Evolutionary conservation across 2,113 vertebrate genomes (phyloP), one percentile per base, ranked within the genome.

Genomic region (Collichthys lucidus): DNA sequence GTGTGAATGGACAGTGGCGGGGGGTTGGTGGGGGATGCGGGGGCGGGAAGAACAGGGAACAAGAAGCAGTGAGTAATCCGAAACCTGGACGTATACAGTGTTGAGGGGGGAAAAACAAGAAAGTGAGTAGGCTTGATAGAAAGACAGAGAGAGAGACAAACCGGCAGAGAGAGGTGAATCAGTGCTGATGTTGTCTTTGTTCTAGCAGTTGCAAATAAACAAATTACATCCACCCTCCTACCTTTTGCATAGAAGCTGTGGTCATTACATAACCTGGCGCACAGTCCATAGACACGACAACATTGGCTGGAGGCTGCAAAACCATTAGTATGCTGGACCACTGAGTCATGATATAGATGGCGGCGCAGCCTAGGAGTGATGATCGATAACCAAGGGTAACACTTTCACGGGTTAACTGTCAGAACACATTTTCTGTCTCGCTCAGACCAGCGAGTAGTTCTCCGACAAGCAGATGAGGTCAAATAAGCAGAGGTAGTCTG

Each of bases 371-470:
- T 47, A 69, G 52, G 57, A 79, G 71, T 66, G 29, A 60, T 70
- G 76, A 86, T 90, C 90, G 16, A 83, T 88, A 86, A 66, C 46
- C 52, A 64, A 74, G 65, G 68, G 71, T 50, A 72, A 56, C 79
- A 11, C 79, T 79, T 79, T 83, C 74, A 74, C 81, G 81, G 80
- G 64, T 67, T 77, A 83, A 76, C 86, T 86, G 86, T 87, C 84
- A 80, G 74, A 67, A 42, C 60, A 50, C 77, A 63, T 87, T 84
- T 78, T 55, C 65, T 61, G 53, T 82, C 82, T 80, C 57, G 14
- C 16, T 74, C 44, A 15, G 68, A 76, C n/a, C 65, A 19, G 63
- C 68, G 9, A 64, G 67, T 70, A 19, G 60, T 55, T 73, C 69
- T 80, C 66, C 69, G 83, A 82, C 63, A 10, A 82, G 65, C 71